A percentile compares a stretch with the other conserved stretches of the same genome.
These are phyloP conservation scores for Tursiops truncatus DNA, from an alignment of 2,113 vertebrate species.

Conservation along the genomic window DNA sequence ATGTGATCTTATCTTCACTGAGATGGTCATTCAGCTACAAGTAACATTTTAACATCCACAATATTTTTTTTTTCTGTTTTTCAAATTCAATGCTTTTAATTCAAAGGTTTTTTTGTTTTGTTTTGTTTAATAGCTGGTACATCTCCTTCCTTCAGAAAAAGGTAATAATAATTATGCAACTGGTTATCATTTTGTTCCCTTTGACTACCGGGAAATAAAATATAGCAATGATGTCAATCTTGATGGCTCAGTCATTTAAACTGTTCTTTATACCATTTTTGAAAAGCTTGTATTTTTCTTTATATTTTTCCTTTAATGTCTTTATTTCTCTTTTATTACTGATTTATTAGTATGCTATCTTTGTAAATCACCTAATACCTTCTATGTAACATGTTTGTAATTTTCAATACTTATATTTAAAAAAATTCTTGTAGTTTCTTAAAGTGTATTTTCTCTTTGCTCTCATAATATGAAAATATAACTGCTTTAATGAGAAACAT, in stretches of 20 bases:
- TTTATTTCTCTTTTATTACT: not conserved
- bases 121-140: not conserved
- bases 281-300: not conserved
- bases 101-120: not conserved
- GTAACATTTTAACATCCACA: not conserved
- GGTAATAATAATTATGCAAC: not conserved
- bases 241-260: not conserved
- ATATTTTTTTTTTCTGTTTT: slow-evolving; percentile 10
- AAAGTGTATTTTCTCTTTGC: not conserved
- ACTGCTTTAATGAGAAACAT: not conserved
- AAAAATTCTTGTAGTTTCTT: not conserved
- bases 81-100: not conserved
- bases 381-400: not conserved
- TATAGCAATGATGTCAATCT: not conserved
- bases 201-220: not conserved
- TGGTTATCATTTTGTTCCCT: not conserved
- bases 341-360: not conserved
- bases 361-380: not conserved
- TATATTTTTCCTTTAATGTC: not conserved
- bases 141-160: not conserved
- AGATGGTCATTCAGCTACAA: not conserved
- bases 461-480: not conserved
- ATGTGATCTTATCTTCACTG: not conserved
- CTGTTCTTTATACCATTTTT: not conserved
- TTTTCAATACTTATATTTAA: not conserved